These are phyloP conservation scores for Apamea crenata DNA, from an alignment of 2,888 invertebrate genomes.

Conservation along the genomic window DNA sequence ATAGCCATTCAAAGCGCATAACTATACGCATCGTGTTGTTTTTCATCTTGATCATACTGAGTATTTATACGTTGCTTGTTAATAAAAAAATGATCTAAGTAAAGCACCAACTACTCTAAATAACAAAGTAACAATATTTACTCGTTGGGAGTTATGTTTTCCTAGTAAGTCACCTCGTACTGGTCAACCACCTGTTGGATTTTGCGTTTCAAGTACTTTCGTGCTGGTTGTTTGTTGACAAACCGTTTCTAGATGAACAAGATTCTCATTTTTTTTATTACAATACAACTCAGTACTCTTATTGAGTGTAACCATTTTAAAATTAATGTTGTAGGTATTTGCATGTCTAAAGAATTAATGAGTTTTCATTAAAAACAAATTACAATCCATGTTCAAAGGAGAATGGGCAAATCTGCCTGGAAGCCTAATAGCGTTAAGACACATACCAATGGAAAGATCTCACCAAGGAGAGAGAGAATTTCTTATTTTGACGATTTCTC, in stretches of 20 bases:
- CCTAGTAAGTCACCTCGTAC: slow-evolving; percentile 32
- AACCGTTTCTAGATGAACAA: background rate
- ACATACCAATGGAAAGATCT: too few relatives aligned
- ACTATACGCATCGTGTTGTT: background rate
- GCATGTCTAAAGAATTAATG: background rate
- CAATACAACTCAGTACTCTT: background rate
- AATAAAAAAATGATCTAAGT: background rate
- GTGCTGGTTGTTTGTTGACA: background rate
- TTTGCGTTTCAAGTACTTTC: background rate
- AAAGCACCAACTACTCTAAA: background rate
- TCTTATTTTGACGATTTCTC: too few relatives aligned
- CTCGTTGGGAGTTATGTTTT: slow-evolving; percentile 14
- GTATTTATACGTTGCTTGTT: background rate
- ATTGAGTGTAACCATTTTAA: background rate
- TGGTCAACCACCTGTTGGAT: slow-evolving; percentile 29
- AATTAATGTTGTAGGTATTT: background rate
- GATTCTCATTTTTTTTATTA: background rate
- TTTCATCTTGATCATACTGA: background rate
- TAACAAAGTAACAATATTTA: too few relatives aligned
- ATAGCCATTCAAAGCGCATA: background rate
- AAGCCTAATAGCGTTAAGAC: too few relatives aligned
- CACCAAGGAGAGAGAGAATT: too few relatives aligned
- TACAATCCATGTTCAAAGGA: background rate
- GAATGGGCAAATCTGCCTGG: too few relatives aligned
- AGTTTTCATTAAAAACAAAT: background rate